Percentiles rank a stretch among this genome's conserved stretches.
phyloP scores from a whole-genome alignment of 2,113 vertebrate species.

The Corythoichthys haematopterus region DNA sequence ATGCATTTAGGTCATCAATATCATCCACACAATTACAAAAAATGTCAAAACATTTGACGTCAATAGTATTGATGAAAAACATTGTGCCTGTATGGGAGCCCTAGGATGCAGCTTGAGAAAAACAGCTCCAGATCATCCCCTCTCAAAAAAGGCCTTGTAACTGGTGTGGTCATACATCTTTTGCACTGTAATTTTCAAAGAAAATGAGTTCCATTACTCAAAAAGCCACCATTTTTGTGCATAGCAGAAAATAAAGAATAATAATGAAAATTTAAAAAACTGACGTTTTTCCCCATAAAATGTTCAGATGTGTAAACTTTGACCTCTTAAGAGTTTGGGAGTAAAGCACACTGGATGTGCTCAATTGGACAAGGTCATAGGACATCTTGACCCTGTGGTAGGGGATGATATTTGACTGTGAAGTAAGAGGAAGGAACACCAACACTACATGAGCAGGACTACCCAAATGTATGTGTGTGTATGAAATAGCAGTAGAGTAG shows the following conservation, averaged over 20 bases:
- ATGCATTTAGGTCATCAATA: no score
- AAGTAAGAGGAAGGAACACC: conserved; percentile 41
- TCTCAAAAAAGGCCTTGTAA: no score
- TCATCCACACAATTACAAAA: no score
- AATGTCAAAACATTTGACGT: no score
- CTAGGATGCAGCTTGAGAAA: no score
- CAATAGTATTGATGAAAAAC: no score
- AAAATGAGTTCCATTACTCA: not conserved
- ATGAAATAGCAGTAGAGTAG: not conserved
- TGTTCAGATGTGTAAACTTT: conserved; percentile 29
- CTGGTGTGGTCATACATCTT: not conserved
- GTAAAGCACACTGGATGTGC: conserved; percentile 8
- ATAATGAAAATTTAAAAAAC: not conserved
- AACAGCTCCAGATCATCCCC: no score
- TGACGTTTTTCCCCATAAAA: conserved; percentile 12
- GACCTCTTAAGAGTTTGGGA: conserved; percentile 20
- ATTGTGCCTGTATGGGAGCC: no score
- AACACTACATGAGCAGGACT: conserved; percentile 36
- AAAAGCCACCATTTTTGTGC: not conserved
- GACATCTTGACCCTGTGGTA: conserved; percentile 28
- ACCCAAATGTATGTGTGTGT: conserved; percentile 15
- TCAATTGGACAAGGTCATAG: conserved; percentile 49
- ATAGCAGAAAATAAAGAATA: not conserved
- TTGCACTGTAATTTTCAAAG: not conserved
- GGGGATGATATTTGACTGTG: conserved; percentile 12